These are phyloP conservation scores for Netelia inedita DNA, from an alignment of 2,888 invertebrate species.

Conservation along the genomic window DNA sequence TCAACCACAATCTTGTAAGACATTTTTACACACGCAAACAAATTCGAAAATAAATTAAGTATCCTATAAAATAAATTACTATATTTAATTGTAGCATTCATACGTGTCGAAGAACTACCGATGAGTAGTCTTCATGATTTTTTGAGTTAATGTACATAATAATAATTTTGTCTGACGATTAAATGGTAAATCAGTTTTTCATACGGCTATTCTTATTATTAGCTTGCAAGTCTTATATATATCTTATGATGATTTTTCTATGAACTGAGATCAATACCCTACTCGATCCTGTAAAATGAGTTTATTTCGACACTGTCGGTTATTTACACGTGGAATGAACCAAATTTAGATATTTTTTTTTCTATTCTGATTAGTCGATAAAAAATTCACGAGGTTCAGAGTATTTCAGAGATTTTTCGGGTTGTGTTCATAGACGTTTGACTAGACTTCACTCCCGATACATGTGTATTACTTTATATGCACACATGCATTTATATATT, in stretches of 20 bases:
- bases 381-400: constrained; percentile 32
- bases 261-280: constrained; percentile 71
- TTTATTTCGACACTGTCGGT: constrained; percentile 6
- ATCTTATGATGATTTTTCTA: constrained; percentile 60
- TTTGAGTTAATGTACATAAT: neutral
- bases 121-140: neutral
- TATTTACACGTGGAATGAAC: constrained; percentile 22
- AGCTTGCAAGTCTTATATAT: neutral
- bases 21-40: neutral
- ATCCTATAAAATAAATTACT: neutral
- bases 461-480: constrained; percentile 37
- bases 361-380: neutral
- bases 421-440: constrained; percentile 68
- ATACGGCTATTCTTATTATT: constrained; percentile 12
- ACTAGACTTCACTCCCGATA: constrained; percentile 72
- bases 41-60: neutral
- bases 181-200: neutral
- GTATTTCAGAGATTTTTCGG: constrained; percentile 59
- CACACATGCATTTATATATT: constrained; percentile 32
- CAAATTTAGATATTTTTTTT: neutral
- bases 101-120: neutral
- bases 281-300: constrained; percentile 52
- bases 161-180: neutral
- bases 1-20: neutral
- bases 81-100: neutral